Evolutionary conservation across 2,113 vertebrate genomes (phyloP), one percentile per base, ranked within the genome.

Genomic region (Ciconia maguari): DNA sequence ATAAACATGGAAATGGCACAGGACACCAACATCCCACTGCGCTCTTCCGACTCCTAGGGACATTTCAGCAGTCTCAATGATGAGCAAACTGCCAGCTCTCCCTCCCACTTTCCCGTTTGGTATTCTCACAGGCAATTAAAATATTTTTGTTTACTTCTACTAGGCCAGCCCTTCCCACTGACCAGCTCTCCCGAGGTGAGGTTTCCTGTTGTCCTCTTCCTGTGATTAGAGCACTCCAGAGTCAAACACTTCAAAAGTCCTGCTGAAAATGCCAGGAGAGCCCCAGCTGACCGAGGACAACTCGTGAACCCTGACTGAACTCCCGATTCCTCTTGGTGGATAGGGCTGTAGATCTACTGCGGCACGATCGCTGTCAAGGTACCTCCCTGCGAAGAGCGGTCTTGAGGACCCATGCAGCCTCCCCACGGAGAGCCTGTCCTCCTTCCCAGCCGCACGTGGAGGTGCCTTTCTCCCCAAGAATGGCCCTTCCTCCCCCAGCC

Each of bases 261-360:
- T 38, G 8, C 34, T 85, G 74, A 58, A 92, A 92, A 90, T 3
- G 4, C 34, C 27, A 30, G 42, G 21, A 89, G 48, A 86, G 27
- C 27, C 20, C 36, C 0, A 0, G 5, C 25, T 84, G 94, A n/a
- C 25, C 4, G 32, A 69, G 66, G 21, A 79, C 78, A 76, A 2
- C 52, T 93, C 84, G 79, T 87, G 86, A 95, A 92, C 87, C 48
- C 52, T 66, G 46, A 83, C 24, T 84, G 90, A 94, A 95, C 72
- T 93, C 72, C 16, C 1, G 1, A 0, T 58, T 71, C 41, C 61
- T 70, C 44, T 14, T 7, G 0, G 21, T 61, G 27, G 30, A 54
- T 3, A 48, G 57, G 41, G 30, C 52, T 78, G 57, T 7, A 55
- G 49, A 64, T 89, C 66, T 66, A 21, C 61, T 30, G 61, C 0